A percentile compares a stretch with the other conserved stretches of the same genome.
phyloP scores from a whole-genome alignment of 2,797 vertebrate genomes.

The Rhyacichthys aspro region DNA sequence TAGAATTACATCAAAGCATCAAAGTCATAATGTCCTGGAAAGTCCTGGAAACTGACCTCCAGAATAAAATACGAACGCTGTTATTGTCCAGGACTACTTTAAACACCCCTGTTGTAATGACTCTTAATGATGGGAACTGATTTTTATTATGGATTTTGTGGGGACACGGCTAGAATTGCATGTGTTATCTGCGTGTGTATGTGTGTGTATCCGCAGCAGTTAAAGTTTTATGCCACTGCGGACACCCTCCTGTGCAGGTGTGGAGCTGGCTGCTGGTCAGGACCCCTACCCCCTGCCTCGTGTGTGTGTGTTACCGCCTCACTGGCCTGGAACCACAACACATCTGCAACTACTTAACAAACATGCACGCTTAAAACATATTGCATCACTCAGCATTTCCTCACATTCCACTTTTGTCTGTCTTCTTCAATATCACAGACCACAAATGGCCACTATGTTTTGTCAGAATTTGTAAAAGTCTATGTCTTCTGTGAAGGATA shows the following conservation, averaged over 20 bases:
- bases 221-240: slow-evolving; percentile 55
- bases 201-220: slow-evolving; percentile 53
- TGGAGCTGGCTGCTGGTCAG: slow-evolving; percentile 53
- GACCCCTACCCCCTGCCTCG: slow-evolving; percentile 37
- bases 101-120: slow-evolving; percentile 1
- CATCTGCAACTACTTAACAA: slow-evolving; percentile 74
- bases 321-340: slow-evolving; percentile 58
- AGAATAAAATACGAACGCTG: slow-evolving; percentile 3
- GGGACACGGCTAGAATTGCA: slow-evolving; percentile 4
- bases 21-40: background rate
- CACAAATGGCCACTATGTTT: background rate
- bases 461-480: too few species aligned
- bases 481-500: too few species aligned
- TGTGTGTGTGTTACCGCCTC: slow-evolving; percentile 42
- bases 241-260: slow-evolving; percentile 67
- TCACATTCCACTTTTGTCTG: slow-evolving; percentile 11
- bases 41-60: background rate
- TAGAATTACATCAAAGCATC: too few species aligned
- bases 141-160: background rate
- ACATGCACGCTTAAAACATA: slow-evolving; percentile 38
- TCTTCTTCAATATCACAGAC: slow-evolving; percentile 18
- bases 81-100: background rate
- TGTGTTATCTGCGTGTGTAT: slow-evolving; percentile 14
- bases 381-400: slow-evolving; percentile 57
- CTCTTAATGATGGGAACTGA: slow-evolving; percentile 6